Evolutionary conservation across 2,888 invertebrate species (phyloP).

Genomic region (Aquatica leii): DNA sequence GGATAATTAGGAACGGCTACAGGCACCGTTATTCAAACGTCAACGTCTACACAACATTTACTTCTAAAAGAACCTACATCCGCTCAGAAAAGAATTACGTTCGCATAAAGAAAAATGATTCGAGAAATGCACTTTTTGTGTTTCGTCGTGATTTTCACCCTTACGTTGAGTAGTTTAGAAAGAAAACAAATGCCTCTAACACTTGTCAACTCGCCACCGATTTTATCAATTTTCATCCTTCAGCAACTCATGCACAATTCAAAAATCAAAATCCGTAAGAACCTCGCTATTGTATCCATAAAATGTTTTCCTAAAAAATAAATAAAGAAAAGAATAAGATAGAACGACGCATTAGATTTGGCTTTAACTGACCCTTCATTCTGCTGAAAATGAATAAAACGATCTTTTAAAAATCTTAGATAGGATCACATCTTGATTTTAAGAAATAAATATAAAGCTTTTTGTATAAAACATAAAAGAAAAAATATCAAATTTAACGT

Average conservation of each 20-base stretch:
- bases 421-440: conserved; percentile 40
- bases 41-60: conserved; percentile 21
- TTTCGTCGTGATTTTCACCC: conserved; percentile 42
- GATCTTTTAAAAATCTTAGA: conserved; percentile 41
- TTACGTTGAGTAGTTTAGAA: conserved; percentile 46
- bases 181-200: conserved; percentile 56
- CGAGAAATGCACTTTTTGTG: conserved; percentile 57
- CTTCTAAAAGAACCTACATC: not conserved
- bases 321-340: conserved; percentile 28
- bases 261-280: conserved; percentile 19
- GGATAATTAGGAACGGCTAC: conserved; percentile 35
- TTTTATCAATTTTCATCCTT: conserved; percentile 4
- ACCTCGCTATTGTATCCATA: conserved; percentile 24
- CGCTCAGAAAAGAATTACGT: too few relatives aligned
- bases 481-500: conserved; percentile 1
- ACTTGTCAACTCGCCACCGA: conserved; percentile 36
- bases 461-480: conserved; percentile 1
- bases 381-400: conserved; percentile 37
- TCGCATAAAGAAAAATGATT: conserved; percentile 42
- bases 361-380: conserved; percentile 35
- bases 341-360: conserved; percentile 15
- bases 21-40: conserved; percentile 26
- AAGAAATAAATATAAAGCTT: conserved; percentile 11
- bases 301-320: conserved; percentile 23
- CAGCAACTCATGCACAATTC: conserved; percentile 26